phyloP scores from a whole-genome alignment of 2,113 vertebrate species.

The Saguinus imperator region DNA sequence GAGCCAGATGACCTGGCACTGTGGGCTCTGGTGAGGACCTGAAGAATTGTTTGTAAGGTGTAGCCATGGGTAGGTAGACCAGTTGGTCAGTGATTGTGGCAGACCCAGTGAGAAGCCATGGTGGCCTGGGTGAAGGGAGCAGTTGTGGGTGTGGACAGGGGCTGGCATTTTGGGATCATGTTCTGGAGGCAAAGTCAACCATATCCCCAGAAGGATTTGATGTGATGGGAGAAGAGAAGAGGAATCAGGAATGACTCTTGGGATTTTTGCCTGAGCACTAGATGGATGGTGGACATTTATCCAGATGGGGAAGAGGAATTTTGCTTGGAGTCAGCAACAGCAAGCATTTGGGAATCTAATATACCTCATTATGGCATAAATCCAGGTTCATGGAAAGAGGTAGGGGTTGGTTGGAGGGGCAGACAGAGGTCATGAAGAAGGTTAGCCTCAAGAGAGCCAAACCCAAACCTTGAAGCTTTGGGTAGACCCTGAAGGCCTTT shows the following conservation, averaged over 20 bases:
- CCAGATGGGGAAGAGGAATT: background rate
- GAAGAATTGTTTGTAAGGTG: background rate
- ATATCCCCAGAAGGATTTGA: background rate
- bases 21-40: background rate
- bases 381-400: background rate
- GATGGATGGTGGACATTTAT: background rate
- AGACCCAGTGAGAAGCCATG: background rate
- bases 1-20: background rate
- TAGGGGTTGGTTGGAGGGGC: background rate
- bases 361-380: background rate
- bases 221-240: background rate
- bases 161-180: background rate
- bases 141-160: background rate
- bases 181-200: background rate
- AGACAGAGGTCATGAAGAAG: background rate
- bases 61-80: background rate
- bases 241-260: background rate
- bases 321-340: background rate
- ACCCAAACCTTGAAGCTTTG: background rate
- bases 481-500: background rate
- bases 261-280: background rate
- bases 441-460: background rate
- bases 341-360: background rate
- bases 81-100: background rate
- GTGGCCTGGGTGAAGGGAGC: background rate